phyloP scores from a whole-genome alignment of 2,888 invertebrate species.

The Heliconius sara region DNA sequence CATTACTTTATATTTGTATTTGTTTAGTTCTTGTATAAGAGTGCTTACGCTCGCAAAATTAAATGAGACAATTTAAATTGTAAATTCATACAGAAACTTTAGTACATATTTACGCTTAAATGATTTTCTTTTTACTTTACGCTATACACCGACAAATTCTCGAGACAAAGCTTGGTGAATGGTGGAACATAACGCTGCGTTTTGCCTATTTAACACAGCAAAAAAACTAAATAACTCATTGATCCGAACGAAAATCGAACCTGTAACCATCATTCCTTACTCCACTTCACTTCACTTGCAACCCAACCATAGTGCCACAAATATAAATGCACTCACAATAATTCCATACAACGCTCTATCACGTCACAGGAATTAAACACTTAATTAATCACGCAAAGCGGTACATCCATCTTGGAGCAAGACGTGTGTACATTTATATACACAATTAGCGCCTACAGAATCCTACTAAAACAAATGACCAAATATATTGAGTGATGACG shows the following conservation, averaged over 20 bases:
- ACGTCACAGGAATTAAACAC: conserved; percentile 31
- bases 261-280: not conserved
- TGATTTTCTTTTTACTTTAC: no score
- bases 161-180: not conserved
- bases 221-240: not conserved
- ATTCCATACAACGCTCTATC: conserved; percentile 6
- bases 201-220: not conserved
- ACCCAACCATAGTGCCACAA: not conserved
- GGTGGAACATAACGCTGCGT: not conserved
- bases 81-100: no score
- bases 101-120: no score
- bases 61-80: no score
- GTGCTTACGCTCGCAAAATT: no score
- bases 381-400: conserved; percentile 41
- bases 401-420: conserved; percentile 41
- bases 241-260: not conserved
- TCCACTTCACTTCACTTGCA: no score
- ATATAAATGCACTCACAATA: not conserved
- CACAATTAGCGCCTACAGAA: conserved; percentile 53
- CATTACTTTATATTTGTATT: no score
- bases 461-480: conserved; percentile 59
- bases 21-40: no score
- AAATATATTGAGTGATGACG: conserved; percentile 67
- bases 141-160: not conserved
- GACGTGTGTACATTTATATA: conserved; percentile 39